Evolutionary conservation across 2,113 vertebrate species (phyloP), one percentile per base, ranked within the genome.

Genomic region (Clarias gariepinus): DNA sequence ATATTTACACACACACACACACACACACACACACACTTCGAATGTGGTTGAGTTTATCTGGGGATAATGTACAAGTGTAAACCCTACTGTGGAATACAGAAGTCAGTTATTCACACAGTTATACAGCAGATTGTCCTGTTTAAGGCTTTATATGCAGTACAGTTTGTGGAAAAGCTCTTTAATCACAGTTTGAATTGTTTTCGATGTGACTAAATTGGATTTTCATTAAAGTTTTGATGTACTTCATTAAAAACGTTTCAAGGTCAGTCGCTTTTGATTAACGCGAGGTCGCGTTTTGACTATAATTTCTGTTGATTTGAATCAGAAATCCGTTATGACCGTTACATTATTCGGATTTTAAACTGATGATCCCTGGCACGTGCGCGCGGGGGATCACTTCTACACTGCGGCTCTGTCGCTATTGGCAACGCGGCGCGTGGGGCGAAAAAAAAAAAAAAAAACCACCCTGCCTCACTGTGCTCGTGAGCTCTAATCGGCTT

Each of bases 401-500:
- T 21, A 53, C 19, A 82, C 81, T 82, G 81, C 81, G 81, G 81
- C 4, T 28, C 63, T 55, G 81, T 82, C 81, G 60, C 81, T 52
- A 30, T 0, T 53, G 81, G 81, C 63, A 82, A 80, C 76, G 47
- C 52, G 0, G 13, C 36, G 63, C 47, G 61, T 25, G 76, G 30
- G 77, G 57, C 11, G 68, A 33, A 12, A 74, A n/a, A 76, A 58
- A 33, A 36, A 11, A 5, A 23, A 33, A 23, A 25, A 81, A 23
- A 41, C 3, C 1, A 15, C 16, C 57, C 36, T 58, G 36, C 11
- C 25, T 28, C 6, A n/a, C n/a, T n/a, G n/a, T 21, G 81, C 81
- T 68, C 63, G 81, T 7, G 61, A 68, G 81, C 81, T 5, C 8
- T 82, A 82, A 82, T 82, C 81, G 81, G 81, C 61, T 82, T 82